Percentiles rank a stretch among this genome's conserved stretches.
Conservation (phyloP, 2,888 invertebrate genomes). For the Thereva unica region DNA sequence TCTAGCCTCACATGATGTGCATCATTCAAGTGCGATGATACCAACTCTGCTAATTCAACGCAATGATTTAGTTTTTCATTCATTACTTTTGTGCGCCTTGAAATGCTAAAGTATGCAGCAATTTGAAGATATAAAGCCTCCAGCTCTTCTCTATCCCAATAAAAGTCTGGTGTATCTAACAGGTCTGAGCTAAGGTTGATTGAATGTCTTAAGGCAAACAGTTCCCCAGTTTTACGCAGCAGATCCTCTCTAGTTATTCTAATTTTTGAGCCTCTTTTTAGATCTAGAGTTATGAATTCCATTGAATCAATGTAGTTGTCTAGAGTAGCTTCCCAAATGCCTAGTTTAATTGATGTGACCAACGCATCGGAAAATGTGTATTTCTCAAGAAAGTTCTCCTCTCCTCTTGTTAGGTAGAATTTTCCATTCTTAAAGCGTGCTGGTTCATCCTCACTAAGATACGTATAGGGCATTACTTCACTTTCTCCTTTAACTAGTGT, state of each 20-base stretch:
- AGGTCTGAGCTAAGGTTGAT: slow-evolving; percentile 93
- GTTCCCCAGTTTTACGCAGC: slow-evolving; percentile 79
- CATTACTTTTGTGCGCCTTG: slow-evolving; percentile 88
- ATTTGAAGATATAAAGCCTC: slow-evolving; percentile 83
- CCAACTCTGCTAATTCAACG: slow-evolving; percentile 85
- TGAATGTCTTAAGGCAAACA: slow-evolving; percentile 85
- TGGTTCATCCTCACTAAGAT: slow-evolving; percentile 60
- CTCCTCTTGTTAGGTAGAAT: slow-evolving; percentile 55
- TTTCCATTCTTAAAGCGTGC: slow-evolving; percentile 54
- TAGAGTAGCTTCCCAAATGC: slow-evolving; percentile 89
- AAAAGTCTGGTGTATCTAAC: slow-evolving; percentile 94
- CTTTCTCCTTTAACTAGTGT: slow-evolving; percentile 73
- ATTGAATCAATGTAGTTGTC: slow-evolving; percentile 83
- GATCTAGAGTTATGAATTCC: slow-evolving; percentile 75
- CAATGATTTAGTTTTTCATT: slow-evolving; percentile 96
- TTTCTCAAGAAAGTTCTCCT: slow-evolving; percentile 74
- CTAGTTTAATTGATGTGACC: slow-evolving; percentile 89
- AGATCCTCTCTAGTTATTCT: slow-evolving; percentile 64
- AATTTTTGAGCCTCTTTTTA: slow-evolving; percentile 76
- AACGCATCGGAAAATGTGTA: slow-evolving; percentile 95
- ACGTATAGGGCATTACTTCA: slow-evolving; percentile 82
- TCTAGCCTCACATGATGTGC: slow-evolving; percentile 90
- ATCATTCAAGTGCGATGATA: slow-evolving; percentile 89
- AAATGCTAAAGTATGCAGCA: slow-evolving; percentile 81
- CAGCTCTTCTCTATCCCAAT: slow-evolving; percentile 93